These are phyloP conservation scores for Lydus trimaculatus DNA, from an alignment of 2,888 invertebrate genomes.

Conservation along the genomic window DNA sequence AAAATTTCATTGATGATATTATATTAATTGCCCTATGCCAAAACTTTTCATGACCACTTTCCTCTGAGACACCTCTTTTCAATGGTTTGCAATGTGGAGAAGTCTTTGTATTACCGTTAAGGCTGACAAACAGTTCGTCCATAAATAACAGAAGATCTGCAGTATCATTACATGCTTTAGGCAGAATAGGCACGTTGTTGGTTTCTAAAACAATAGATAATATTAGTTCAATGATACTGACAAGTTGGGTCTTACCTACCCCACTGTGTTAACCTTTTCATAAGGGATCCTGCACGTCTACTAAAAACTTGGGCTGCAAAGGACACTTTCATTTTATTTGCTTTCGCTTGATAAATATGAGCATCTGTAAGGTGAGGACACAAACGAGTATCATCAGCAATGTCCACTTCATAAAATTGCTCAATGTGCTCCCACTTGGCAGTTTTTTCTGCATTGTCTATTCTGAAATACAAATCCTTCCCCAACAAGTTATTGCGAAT, in stretches of 20 bases:
- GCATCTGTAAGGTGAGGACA: slow-evolving; percentile 28
- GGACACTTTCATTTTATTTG: slow-evolving; percentile 39
- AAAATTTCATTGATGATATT: slow-evolving; percentile 22
- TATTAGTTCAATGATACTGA: too few species aligned
- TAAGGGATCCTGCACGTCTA: slow-evolving; percentile 30
- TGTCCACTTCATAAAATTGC: slow-evolving; percentile 29
- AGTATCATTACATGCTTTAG: slow-evolving; percentile 23
- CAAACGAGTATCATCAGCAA: slow-evolving; percentile 21
- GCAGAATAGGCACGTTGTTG: not conserved
- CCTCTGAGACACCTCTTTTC: slow-evolving; percentile 29
- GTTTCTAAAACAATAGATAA: not conserved
- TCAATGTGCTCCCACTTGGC: slow-evolving; percentile 35
- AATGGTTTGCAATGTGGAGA: slow-evolving; percentile 20
- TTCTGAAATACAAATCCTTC: slow-evolving; percentile 27
- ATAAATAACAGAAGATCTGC: slow-evolving; percentile 34
- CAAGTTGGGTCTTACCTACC: too few species aligned
- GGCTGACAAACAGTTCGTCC: slow-evolving; percentile 34
- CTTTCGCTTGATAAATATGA: slow-evolving; percentile 29
- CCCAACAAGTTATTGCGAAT: slow-evolving; percentile 32
- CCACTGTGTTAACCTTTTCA: slow-evolving; percentile 31
- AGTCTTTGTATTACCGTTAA: slow-evolving; percentile 23
- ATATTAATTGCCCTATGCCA: slow-evolving; percentile 20
- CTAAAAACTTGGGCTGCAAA: slow-evolving; percentile 37
- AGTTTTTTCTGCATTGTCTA: slow-evolving; percentile 5
- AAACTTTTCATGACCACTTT: slow-evolving; percentile 25